A percentile compares a stretch with the other conserved stretches of the same genome.
Conservation (phyloP, 37 sponge, comb jelly and placozoan genomes). For the Aplysina aerophoba region DNA sequence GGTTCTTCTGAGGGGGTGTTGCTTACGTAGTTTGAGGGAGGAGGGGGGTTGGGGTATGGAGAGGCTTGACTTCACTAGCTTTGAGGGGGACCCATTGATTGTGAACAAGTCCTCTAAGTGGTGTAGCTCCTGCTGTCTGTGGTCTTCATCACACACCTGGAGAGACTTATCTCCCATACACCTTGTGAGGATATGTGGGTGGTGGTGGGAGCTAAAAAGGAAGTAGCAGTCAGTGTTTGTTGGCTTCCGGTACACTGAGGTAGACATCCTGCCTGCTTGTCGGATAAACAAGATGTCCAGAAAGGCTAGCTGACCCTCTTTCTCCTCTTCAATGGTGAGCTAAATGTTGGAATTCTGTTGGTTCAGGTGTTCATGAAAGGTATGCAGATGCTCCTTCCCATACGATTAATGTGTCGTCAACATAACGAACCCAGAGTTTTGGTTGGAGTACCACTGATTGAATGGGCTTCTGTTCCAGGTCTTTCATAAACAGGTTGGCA, state of each 20-base stretch:
- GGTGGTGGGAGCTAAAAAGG: slow-evolving; percentile 41
- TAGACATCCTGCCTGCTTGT: background rate
- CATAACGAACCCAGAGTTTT: background rate
- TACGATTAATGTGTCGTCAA: background rate
- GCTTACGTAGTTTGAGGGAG: too few relatives aligned
- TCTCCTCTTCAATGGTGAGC: slow-evolving; percentile 13
- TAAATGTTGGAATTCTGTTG: background rate
- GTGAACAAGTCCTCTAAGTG: slow-evolving; percentile 9
- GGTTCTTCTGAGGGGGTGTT: too few relatives aligned
- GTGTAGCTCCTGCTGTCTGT: background rate
- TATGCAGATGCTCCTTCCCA: background rate
- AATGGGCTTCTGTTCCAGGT: background rate
- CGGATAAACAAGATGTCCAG: background rate
- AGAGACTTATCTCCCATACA: slow-evolving; percentile 28
- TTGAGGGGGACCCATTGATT: slow-evolving; percentile 1
- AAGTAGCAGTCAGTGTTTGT: slow-evolving; percentile 45
- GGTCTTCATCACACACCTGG: background rate
- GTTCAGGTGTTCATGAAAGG: background rate
- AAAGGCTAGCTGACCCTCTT: background rate
- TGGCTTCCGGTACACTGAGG: slow-evolving; percentile 26
- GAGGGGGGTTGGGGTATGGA: background rate
- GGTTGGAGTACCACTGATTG: background rate
- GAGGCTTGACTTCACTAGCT: background rate
- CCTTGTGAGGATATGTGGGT: slow-evolving; percentile 19
- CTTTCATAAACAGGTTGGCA: slow-evolving; percentile 9